These are phyloP conservation scores for Tragopan temminckii DNA, from an alignment of 2,797 vertebrate genomes.

Conservation along the genomic window DNA sequence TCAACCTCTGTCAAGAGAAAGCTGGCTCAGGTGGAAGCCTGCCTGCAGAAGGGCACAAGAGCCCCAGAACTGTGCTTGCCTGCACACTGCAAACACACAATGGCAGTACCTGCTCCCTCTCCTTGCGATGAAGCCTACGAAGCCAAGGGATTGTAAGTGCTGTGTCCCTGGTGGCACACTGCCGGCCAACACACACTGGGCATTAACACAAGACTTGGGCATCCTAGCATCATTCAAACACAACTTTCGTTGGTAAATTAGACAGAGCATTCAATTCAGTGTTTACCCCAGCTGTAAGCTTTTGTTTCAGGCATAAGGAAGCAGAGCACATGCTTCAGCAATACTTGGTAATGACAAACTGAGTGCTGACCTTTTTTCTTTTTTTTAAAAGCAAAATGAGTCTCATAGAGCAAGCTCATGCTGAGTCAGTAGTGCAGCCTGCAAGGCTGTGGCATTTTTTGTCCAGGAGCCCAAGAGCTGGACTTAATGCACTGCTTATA, in stretches of 20 bases:
- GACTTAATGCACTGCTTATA: neutral
- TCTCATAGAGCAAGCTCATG: neutral
- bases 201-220: fast-evolving
- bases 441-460: neutral
- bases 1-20: neutral
- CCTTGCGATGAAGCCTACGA: fast-evolving
- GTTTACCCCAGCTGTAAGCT: neutral
- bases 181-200: neutral
- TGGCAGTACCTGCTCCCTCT: fast-evolving
- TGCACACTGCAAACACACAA: neutral
- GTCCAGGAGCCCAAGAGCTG: neutral
- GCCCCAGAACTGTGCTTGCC: neutral
- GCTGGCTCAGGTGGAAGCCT: neutral
- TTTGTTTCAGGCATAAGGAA: neutral
- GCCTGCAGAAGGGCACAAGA: neutral
- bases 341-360: neutral
- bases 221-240: neutral
- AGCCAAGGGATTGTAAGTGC: neutral
- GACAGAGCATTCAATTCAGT: neutral
- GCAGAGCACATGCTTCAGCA: neutral
- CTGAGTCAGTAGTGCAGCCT: neutral
- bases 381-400: neutral
- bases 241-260: neutral
- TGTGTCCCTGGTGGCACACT: neutral
- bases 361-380: neutral